Base-by-base conservation (phyloP, 2,888 invertebrate genomes). In the Stratiomys singularior region DNA sequence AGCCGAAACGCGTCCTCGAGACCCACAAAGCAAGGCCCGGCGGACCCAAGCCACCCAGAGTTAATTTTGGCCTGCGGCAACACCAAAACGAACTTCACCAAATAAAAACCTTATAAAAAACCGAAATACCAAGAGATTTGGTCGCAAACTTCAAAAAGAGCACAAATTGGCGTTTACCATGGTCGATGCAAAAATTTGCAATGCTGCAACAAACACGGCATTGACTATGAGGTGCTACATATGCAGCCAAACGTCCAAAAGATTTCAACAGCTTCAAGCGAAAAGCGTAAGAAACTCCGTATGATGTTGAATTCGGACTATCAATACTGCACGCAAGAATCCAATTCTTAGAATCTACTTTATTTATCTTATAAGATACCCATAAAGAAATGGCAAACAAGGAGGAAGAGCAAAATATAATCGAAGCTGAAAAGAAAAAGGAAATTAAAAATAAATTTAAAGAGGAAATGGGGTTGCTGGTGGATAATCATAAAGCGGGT, bases 71-170 rank as follows among this genome's bases (percentile, higher is more conserved):
- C n/a, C n/a, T n/a, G n/a, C n/a, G n/a, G n/a, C n/a, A n/a, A n/a
- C n/a, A n/a, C n/a, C n/a, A n/a, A n/a, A n/a, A n/a, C n/a, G n/a
- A n/a, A n/a, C n/a, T n/a, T n/a, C n/a, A 9, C 9, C 37, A 37
- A 37, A 37, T 37, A 3, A 37, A 37, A 81, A 79, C 44, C 28
- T 25, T 7, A 13, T 21, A 9, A 11, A 25, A 21, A 25, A 11
- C 60, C 5, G 0, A 21, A 0, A 66, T 13, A 18, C 81, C 82
- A 71, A 77, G 64, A 18, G 67, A 83, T 71, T 15, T 80, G 28
- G 77, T 82, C 7, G 83, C 84, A n/a, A 84, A 83, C 83, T 80
- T 84, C 3, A 84, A 84, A 80, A 1, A 85, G 84, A 79, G 83
- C 84, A n/a, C n/a, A n/a, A n/a, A n/a, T n/a, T n/a, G n/a, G n/a